Conservation (phyloP, 2,888 invertebrate species). For the Oscheius sp. region DNA sequence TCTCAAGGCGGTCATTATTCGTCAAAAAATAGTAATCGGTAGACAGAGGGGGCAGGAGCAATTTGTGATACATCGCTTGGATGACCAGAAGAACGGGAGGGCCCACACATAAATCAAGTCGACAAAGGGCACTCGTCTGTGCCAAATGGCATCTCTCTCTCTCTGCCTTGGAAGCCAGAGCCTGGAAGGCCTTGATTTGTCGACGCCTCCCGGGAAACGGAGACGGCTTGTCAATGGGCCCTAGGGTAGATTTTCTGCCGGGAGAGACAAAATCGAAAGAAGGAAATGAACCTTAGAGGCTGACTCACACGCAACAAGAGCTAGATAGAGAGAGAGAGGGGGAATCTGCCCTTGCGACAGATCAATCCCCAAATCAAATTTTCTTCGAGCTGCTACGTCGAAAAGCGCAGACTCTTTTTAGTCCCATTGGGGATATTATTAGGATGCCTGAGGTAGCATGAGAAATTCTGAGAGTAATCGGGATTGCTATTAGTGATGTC, state of each 20-base stretch:
- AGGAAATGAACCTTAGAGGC: neutral
- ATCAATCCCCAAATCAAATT: too few species aligned
- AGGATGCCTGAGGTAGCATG: too few species aligned
- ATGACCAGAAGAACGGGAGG: neutral
- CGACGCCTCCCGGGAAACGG: conserved; percentile 26
- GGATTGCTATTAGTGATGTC: too few species aligned
- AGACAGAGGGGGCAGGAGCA: neutral
- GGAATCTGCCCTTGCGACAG: neutral
- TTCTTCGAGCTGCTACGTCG: too few species aligned
- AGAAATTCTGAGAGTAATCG: too few species aligned
- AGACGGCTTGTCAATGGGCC: conserved; percentile 30
- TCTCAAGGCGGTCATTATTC: neutral
- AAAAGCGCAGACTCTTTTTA: too few species aligned
- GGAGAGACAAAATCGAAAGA: neutral
- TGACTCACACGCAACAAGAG: neutral
- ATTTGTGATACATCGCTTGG: neutral
- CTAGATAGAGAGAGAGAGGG: neutral
- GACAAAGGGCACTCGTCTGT: conserved; percentile 17
- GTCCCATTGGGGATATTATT: too few species aligned
- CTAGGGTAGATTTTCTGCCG: neutral
- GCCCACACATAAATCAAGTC: neutral
- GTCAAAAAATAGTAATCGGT: neutral
- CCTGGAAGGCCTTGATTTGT: conserved; percentile 14
- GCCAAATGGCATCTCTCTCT: neutral
- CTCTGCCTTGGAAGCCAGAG: neutral